Conservation (phyloP, 2,797 vertebrate genomes). For the Enteromius fasciolatus region DNA sequence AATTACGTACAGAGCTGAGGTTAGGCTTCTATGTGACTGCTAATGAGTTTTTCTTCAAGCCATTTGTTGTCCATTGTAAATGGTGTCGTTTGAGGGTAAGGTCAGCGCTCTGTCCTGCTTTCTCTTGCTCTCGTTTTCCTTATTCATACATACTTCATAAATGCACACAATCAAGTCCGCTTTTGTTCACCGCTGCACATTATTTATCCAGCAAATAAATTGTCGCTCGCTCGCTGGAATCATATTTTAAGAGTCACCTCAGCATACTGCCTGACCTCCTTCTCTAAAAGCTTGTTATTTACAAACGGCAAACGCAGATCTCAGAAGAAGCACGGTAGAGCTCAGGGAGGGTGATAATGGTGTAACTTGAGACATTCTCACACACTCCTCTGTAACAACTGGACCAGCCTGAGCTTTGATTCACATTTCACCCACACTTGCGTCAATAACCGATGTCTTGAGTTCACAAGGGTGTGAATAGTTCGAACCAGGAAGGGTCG, state of each 20-base stretch:
- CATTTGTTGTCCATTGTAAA: constrained; percentile 26
- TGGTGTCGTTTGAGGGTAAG: not conserved
- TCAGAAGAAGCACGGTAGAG: not conserved
- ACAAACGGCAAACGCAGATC: constrained; percentile 16
- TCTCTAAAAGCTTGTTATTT: constrained; percentile 32
- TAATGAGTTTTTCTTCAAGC: constrained; percentile 18
- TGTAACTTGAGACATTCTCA: constrained; percentile 3
- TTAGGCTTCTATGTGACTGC: not conserved
- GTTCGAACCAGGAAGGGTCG: not conserved
- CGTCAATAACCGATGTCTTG: constrained; percentile 1
- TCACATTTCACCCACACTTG: not conserved
- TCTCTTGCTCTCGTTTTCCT: constrained; percentile 4
- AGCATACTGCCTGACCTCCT: constrained; percentile 22
- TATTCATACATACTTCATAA: constrained; percentile 24
- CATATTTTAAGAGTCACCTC: constrained; percentile 17
- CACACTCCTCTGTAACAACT: not conserved
- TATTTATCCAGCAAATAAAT: constrained; percentile 27
- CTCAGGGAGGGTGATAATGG: not conserved
- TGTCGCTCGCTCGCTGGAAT: constrained; percentile 11
- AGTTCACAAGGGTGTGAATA: not conserved
- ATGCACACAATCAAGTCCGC: not conserved
- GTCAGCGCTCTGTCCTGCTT: not conserved
- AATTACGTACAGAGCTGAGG: not conserved
- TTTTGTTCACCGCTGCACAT: constrained; percentile 7
- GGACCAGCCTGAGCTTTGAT: not conserved